phyloP scores from a whole-genome alignment of 2,888 invertebrate genomes.

The Drosophila ezoana region DNA sequence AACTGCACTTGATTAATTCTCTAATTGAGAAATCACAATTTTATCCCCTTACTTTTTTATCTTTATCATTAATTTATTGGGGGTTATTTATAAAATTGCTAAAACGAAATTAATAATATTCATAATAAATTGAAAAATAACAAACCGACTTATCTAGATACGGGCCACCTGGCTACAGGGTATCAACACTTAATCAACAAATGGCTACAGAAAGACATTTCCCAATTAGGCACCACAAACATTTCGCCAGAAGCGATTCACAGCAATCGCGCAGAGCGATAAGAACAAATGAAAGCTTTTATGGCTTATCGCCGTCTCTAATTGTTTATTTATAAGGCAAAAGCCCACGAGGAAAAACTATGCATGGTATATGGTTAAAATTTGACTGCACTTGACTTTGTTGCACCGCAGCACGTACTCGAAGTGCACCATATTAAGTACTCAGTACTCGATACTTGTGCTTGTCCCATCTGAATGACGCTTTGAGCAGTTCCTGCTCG shows the following conservation, averaged over 20 bases:
- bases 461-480: conserved; percentile 15
- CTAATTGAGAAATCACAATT: too few species aligned
- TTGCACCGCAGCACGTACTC: conserved; percentile 26
- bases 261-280: not conserved
- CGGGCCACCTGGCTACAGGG: not conserved
- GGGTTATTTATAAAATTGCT: too few species aligned
- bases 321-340: conserved; percentile 1
- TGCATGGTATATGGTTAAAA: not conserved
- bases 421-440: not conserved
- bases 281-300: conserved; percentile 13
- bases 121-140: not conserved
- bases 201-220: conserved; percentile 13
- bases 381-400: conserved; percentile 30
- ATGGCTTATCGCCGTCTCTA: conserved; percentile 7
- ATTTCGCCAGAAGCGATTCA: not conserved
- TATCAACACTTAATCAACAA: conserved; percentile 11
- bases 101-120: not conserved
- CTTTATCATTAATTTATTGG: not conserved
- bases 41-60: not conserved
- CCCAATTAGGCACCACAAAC: conserved; percentile 7
- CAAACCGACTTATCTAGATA: not conserved
- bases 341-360: not conserved
- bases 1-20: not conserved
- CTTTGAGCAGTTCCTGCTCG: conserved; percentile 15
- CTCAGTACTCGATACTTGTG: conserved; percentile 4